phyloP scores from a whole-genome alignment of 1,140 invertebrate species.

The Ptiloglossa arizonensis region DNA sequence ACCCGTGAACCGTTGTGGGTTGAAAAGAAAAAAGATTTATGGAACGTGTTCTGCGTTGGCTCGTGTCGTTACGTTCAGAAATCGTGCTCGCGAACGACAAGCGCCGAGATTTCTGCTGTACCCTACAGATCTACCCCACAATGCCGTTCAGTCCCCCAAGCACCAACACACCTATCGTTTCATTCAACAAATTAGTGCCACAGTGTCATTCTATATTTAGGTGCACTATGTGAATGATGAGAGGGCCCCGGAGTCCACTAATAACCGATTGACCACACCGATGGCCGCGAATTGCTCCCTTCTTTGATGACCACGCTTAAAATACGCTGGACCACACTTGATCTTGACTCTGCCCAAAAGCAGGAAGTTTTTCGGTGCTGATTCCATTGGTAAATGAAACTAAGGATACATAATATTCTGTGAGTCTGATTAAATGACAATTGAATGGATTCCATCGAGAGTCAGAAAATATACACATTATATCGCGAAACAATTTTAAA shows the following conservation, averaged over 20 bases:
- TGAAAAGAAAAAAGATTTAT: neutral
- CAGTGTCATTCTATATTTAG: constrained; percentile 80
- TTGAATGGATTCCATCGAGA: too few species aligned
- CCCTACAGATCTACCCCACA: constrained; percentile 68
- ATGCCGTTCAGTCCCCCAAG: constrained; percentile 73
- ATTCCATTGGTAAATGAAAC: neutral
- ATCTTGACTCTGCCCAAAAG: constrained; percentile 26
- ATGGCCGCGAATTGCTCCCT: constrained; percentile 48
- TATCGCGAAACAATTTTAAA: neutral
- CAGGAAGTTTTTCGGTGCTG: neutral
- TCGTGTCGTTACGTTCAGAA: constrained; percentile 36
- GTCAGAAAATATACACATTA: neutral
- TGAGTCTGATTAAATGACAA: too few species aligned
- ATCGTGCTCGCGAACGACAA: constrained; percentile 40
- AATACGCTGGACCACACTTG: constrained; percentile 25
- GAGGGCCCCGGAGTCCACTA: constrained; percentile 39
- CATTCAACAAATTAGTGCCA: constrained; percentile 81
- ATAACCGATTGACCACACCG: constrained; percentile 48
- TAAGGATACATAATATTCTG: too few species aligned
- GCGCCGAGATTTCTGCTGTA: constrained; percentile 68
- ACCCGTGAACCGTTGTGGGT: neutral
- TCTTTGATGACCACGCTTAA: constrained; percentile 31
- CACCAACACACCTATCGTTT: constrained; percentile 76
- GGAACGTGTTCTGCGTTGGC: neutral
- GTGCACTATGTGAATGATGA: constrained; percentile 51